A percentile compares a stretch with the other conserved stretches of the same genome.
These are phyloP conservation scores for Fragum whitleyi DNA, from an alignment of 2,888 invertebrate species.

Conservation along the genomic window DNA sequence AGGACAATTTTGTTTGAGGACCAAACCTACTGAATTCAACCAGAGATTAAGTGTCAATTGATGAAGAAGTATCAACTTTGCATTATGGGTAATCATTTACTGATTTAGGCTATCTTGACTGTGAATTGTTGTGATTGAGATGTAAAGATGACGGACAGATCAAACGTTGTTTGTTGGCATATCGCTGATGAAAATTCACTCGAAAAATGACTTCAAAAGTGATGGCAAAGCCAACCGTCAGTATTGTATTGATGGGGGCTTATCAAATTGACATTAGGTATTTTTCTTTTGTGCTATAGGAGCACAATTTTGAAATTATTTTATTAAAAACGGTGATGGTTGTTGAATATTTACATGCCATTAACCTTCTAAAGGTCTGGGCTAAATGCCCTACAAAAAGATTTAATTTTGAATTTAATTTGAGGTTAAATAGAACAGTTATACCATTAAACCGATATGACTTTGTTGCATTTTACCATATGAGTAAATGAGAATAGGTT, in stretches of 20 bases:
- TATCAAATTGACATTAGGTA: constrained; percentile 26
- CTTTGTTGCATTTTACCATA: too few relatives aligned
- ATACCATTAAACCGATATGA: neutral
- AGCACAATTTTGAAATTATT: constrained; percentile 22
- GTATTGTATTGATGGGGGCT: constrained; percentile 1
- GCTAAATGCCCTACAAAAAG: constrained; percentile 22
- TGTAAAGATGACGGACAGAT: constrained; percentile 37
- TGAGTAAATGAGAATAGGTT: too few relatives aligned
- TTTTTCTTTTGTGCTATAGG: neutral
- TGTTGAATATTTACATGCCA: constrained; percentile 12
- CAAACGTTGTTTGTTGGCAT: constrained; percentile 48
- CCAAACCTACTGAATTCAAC: constrained; percentile 5
- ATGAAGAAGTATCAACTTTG: constrained; percentile 38
- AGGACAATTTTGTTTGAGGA: neutral
- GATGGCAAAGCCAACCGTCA: constrained; percentile 45
- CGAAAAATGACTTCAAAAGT: constrained; percentile 58
- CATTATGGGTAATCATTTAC: constrained; percentile 55
- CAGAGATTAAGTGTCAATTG: constrained; percentile 55
- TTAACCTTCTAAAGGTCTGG: constrained; percentile 16
- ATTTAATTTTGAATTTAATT: neutral
- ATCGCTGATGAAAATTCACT: constrained; percentile 53
- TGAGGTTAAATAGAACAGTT: constrained; percentile 16
- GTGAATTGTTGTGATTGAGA: constrained; percentile 15
- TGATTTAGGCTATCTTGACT: constrained; percentile 45
- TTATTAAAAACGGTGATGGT: constrained; percentile 6